Evolutionary conservation across 2,797 vertebrate species (phyloP).

Genomic region (Capromys pilorides): DNA sequence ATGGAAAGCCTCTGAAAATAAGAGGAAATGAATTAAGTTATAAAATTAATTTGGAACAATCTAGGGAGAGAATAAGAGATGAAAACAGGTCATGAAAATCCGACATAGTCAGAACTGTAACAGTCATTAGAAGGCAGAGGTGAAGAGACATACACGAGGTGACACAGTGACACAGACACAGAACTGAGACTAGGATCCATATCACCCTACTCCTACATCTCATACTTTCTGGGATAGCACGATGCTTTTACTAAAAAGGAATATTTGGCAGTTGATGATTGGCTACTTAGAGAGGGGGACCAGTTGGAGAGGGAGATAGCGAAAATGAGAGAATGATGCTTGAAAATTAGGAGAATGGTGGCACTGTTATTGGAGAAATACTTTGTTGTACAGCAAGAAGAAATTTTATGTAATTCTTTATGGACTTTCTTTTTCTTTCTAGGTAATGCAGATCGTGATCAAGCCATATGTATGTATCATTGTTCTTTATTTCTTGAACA

Average conservation of each 20-base stretch:
- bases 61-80: not conserved
- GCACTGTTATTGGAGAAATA: conserved; percentile 19
- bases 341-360: not conserved
- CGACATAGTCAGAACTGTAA: not conserved
- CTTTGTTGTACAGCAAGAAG: conserved; percentile 9
- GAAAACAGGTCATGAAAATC: not conserved
- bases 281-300: not conserved
- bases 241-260: conserved; percentile 12
- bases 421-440: conserved; percentile 72
- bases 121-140: not conserved
- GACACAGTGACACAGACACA: not conserved
- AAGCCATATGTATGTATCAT: conserved; percentile 79
- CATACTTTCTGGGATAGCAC: not conserved
- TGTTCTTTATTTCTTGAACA: conserved; percentile 64
- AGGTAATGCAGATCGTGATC: conserved; percentile 82
- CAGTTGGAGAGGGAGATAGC: not conserved
- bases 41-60: conserved; percentile 28
- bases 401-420: conserved; percentile 53
- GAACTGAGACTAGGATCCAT: not conserved
- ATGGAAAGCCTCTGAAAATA: conserved; percentile 35
- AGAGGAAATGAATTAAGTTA: conserved; percentile 38
- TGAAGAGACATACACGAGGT: not conserved
- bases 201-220: not conserved
- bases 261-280: not conserved
- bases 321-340: not conserved